Evolutionary conservation across 2,888 invertebrate genomes (phyloP), one percentile per base, ranked within the genome.

Genomic region (Slavum lentiscoides): DNA sequence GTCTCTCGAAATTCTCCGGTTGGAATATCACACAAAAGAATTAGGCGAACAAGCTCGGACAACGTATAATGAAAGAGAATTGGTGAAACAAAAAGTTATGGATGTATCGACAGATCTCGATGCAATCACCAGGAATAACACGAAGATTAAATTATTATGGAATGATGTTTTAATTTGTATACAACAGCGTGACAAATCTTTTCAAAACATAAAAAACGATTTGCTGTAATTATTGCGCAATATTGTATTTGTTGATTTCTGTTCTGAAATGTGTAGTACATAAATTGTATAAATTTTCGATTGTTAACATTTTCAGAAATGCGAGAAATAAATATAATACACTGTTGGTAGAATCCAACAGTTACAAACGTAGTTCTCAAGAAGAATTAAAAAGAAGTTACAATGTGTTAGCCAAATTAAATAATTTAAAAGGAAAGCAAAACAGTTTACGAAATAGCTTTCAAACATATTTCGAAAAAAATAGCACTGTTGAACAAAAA

Each of bases 51-150:
- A 94, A 85, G 85, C 91, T 39, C 87, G 89, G n/a, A 88, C 92
- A 1, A 92, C 92, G 85, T 89, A 89, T 68, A 87, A 87, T 6
- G 91, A 92, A 84, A 89, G 91, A 85, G 89, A 90, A 82, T 86
- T 87, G 19, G 84, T 90, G 23, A 88, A 88, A 58, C 88, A 88
- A 84, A 88, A 91, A 85, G 89, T 92, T 43, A 89, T 91, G 0
- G 89, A 91, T 83, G 91, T 91, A 19, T 91, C 91, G 82, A 90
- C 91, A 0, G 93, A 94, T 84, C 87, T 94, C 23, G 92, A 93
- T 85, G 91, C 90, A 21, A 85, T 93, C 70, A 91, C 92, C 84
- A 87, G 89, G 69, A 93, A 94, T 84, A 91, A 92, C 82, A 90
- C 90, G 53, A 90, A 91, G 8, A 87, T 94, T 30, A 88, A 92